phyloP scores from a whole-genome alignment of 2,113 vertebrate genomes.

The Vireo altiloquus region DNA sequence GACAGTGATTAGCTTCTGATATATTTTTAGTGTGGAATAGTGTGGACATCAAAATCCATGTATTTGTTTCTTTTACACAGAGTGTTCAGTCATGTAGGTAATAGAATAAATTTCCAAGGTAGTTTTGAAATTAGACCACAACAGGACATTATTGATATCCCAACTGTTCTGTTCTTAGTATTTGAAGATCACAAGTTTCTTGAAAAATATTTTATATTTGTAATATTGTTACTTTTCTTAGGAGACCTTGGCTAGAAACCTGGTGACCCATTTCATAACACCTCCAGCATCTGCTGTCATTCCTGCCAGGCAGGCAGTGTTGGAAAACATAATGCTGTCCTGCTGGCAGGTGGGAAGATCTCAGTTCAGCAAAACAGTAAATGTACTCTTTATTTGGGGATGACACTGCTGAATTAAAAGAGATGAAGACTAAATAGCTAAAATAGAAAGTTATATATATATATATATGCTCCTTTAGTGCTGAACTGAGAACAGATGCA shows the following conservation, averaged over 20 bases:
- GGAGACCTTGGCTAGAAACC: background rate
- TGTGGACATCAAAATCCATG: background rate
- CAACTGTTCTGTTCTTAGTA: background rate
- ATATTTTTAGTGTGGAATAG: background rate
- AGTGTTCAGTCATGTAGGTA: background rate
- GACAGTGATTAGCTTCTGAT: background rate
- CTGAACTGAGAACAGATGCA: background rate
- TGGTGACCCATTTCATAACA: background rate
- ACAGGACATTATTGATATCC: background rate
- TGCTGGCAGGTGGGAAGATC: background rate
- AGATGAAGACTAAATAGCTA: background rate
- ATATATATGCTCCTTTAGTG: background rate
- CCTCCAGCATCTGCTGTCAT: background rate
- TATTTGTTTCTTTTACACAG: background rate
- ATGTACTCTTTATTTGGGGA: background rate
- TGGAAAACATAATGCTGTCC: background rate
- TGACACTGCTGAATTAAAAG: background rate
- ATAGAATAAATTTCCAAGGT: background rate
- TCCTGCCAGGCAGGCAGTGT: background rate
- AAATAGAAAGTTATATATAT: background rate
- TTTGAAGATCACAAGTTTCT: background rate
- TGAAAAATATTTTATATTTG: background rate
- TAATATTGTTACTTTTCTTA: background rate
- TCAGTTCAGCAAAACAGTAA: background rate
- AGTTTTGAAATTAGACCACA: background rate